phyloP scores from a whole-genome alignment of 1,140 invertebrate species.

The Caligus rogercresseyi region DNA sequence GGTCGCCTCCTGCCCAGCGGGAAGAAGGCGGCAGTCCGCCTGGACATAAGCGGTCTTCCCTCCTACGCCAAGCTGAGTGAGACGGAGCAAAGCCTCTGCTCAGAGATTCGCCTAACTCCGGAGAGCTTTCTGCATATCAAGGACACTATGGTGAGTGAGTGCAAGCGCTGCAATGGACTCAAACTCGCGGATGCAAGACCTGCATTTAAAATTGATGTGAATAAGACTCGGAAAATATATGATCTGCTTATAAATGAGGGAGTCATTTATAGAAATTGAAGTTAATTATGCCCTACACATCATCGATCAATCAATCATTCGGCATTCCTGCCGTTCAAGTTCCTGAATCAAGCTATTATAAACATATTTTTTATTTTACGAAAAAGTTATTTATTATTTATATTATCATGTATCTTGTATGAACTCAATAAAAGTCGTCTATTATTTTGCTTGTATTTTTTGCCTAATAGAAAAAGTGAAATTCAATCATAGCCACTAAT shows the following conservation, averaged over 20 bases:
- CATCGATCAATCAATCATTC: not conserved
- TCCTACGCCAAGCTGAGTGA: constrained; percentile 53
- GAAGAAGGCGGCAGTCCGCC: constrained; percentile 37
- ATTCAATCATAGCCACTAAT: too few relatives aligned
- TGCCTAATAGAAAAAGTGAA: too few relatives aligned
- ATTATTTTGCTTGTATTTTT: too few relatives aligned
- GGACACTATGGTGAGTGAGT: constrained; percentile 49
- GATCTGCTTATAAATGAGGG: constrained; percentile 56
- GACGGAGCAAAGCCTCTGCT: constrained; percentile 55
- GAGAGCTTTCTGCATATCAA: constrained; percentile 57
- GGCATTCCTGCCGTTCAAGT: too few relatives aligned
- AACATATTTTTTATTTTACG: too few relatives aligned
- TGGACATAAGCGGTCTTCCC: constrained; percentile 56
- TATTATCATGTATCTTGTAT: too few relatives aligned
- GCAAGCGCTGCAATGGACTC: constrained; percentile 46
- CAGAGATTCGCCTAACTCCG: constrained; percentile 49
- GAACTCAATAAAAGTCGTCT: too few relatives aligned
- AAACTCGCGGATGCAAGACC: constrained; percentile 56
- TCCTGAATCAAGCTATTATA: too few relatives aligned
- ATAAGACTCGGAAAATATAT: constrained; percentile 75
- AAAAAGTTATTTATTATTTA: too few relatives aligned
- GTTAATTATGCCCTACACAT: not conserved
- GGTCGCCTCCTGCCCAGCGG: constrained; percentile 7
- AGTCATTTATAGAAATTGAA: constrained; percentile 36
- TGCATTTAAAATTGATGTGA: constrained; percentile 77